Evolutionary conservation across 1,140 invertebrate genomes (phyloP), one percentile per base, ranked within the genome.

Genomic region (Megalonaias nervosa): DNA sequence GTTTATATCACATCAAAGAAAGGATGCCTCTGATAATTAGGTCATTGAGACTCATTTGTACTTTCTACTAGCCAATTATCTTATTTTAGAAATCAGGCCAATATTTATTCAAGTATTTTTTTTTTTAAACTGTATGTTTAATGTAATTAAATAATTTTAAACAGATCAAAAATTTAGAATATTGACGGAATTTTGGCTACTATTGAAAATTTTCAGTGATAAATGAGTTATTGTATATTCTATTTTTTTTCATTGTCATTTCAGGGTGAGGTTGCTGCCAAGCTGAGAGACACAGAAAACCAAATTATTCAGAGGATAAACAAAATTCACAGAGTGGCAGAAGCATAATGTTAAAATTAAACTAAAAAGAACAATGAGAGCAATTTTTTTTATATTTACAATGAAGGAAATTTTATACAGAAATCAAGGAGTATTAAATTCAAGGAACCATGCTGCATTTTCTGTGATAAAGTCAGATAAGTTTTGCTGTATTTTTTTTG

Each of bases 321-420:
- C 75, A 90, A 89, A 83, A 84, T 90, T 60, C 86, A 89, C 67
- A 83, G 82, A 81, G 84, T 88, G 17, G 85, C 85, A 48, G 81
- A 82, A 65, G 74, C 67, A 57, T 69, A 31, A 69, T 69, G 0
- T 19, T 56, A 15, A 12, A n/a, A 6, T 48, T 57, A 23, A 26
- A 57, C 19, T 48, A 16, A 31, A 17, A 15, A 4, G 9, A 69
- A 57, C 23, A 48, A 16, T 69, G 58, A 21, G 17, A 48, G 11
- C 38, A 48, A 48, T 48, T 9, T 48, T 6, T 48, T 31, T 3
- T 48, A 48, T 48, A 48, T 48, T 48, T 48, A 48, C 6, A 6
- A 48, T 48, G 11, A 48, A 48, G 38, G 11, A 9, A 48, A 48
- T 5, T 48, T 48, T 48, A 11, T 48, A 48, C 4, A 48, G 38